Evolutionary conservation across 2,113 vertebrate genomes (phyloP), one percentile per base, ranked within the genome.

Genomic region (Anguilla rostrata): DNA sequence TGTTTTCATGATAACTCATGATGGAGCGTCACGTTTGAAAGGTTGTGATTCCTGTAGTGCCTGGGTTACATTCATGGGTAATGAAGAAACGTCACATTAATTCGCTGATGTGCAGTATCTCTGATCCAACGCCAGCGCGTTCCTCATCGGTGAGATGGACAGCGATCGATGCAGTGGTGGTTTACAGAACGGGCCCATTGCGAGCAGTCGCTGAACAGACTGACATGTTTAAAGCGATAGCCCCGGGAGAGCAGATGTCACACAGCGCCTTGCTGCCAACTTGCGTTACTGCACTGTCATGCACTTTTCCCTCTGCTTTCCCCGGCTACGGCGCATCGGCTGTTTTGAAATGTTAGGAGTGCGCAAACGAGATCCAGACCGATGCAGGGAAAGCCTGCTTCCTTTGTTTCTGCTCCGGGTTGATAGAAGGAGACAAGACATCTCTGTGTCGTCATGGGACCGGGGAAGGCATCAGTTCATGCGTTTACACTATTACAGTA

Each of bases 51-150:
- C 49, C 16, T n/a, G 29, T 4, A 88, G 39, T 14, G 39, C 12
- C 43, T 39, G 34, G 43, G 78, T 29, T 46, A 41, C 8, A 83
- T 75, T 85, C 85, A 88, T 87, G 39, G 82, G 43, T 85, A 85
- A 80, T 78, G 84, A 49, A 14, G 84, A 87, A 71, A 78, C 60
- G 83, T 86, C 85, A 53, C 14, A 66, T 88, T n/a, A 86, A 86
- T 82, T 88, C 86, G 86, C 86, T 88, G 88, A 89, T 40, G 12
- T 39, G 16, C 9, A 49, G 86, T 84, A 6, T 14, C 39, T 60
- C 49, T 49, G 29, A 84, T 43, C 39, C 20, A 53, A 29, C 16
- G 85, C 78, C 49, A 63, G 41, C 39, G 57, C 39, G 71, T 39
- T 60, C 39, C 84, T 20, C 56, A 5, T 82, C 22, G 39, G n/a